A percentile compares a stretch with the other conserved stretches of the same genome.
These are phyloP conservation scores for Pseudocheirus occidentalis DNA, from an alignment of 2,797 vertebrate species.

Conservation along the genomic window DNA sequence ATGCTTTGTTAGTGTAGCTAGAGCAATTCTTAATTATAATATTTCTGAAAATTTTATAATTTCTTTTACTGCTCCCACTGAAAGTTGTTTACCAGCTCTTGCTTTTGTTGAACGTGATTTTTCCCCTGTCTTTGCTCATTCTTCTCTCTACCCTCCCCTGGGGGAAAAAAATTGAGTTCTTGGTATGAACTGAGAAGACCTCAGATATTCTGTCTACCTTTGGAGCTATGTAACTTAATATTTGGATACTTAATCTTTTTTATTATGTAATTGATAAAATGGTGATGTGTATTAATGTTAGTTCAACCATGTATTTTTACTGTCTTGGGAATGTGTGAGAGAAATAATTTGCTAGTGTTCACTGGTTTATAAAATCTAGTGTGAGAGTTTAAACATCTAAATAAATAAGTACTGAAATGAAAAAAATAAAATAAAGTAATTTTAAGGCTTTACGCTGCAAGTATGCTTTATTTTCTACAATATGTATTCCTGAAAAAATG, in stretches of 20 bases:
- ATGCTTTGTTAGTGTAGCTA: not conserved
- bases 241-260: slow-evolving; percentile 95
- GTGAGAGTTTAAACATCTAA: slow-evolving; percentile 83
- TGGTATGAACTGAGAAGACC: not conserved
- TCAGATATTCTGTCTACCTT: slow-evolving; percentile 95
- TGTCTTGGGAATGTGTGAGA: slow-evolving; percentile 95
- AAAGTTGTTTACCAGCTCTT: slow-evolving; percentile 92
- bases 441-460: not conserved
- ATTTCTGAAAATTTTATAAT: slow-evolving; percentile 81
- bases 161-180: not conserved
- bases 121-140: slow-evolving; percentile 73
- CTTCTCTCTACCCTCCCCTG: not conserved
- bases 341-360: slow-evolving; percentile 95
- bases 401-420: slow-evolving; percentile 90
- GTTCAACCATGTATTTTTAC: slow-evolving; percentile 97
- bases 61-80: slow-evolving; percentile 87
- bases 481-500: not conserved
- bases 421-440: slow-evolving; percentile 84
- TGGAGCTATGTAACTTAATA: slow-evolving; percentile 96
- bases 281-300: slow-evolving; percentile 84
- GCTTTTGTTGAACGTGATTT: slow-evolving; percentile 90
- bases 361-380: slow-evolving; percentile 92
- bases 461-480: not conserved
- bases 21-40: slow-evolving; percentile 78
- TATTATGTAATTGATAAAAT: not conserved